Percentiles rank a stretch among this genome's conserved stretches.
Conservation (phyloP, 2,797 vertebrate species). For the Podarcis siculus region DNA sequence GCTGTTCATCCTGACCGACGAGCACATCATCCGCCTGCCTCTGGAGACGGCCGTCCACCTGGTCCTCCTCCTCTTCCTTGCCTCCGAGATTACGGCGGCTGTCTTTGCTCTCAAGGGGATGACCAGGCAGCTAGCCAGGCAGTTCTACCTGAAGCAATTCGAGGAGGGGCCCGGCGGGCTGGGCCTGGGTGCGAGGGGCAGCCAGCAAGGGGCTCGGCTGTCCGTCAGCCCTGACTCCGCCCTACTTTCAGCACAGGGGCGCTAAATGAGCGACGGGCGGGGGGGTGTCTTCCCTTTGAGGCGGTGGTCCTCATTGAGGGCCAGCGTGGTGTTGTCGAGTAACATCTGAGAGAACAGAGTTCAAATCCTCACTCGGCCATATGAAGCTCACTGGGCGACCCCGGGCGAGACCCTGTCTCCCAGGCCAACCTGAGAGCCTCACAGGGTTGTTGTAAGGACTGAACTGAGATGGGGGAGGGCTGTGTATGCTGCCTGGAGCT, state of each 20-base stretch:
- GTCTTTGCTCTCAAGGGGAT: slow-evolving; percentile 81
- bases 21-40: slow-evolving; percentile 79
- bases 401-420: rapidly evolving
- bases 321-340: rapidly evolving
- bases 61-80: slow-evolving; percentile 81
- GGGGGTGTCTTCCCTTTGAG: too few species aligned
- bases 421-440: too few species aligned
- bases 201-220: neutral
- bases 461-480: too few species aligned
- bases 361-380: too few species aligned
- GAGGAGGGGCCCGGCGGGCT: slow-evolving; percentile 50
- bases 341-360: too few species aligned
- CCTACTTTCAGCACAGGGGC: neutral
- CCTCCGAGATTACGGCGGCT: slow-evolving; percentile 76
- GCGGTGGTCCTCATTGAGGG: too few species aligned
- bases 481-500: too few species aligned
- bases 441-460: too few species aligned
- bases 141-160: slow-evolving; percentile 83
- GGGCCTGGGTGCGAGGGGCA: rapidly evolving
- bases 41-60: slow-evolving; percentile 83
- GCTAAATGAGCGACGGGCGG: too few species aligned
- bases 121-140: slow-evolving; percentile 81
- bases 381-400: too few species aligned
- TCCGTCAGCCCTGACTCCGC: neutral
- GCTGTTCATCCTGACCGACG: slow-evolving; percentile 87